Evolutionary conservation across 23 tunicate species (phyloP).

Genomic region (Styela clava): DNA sequence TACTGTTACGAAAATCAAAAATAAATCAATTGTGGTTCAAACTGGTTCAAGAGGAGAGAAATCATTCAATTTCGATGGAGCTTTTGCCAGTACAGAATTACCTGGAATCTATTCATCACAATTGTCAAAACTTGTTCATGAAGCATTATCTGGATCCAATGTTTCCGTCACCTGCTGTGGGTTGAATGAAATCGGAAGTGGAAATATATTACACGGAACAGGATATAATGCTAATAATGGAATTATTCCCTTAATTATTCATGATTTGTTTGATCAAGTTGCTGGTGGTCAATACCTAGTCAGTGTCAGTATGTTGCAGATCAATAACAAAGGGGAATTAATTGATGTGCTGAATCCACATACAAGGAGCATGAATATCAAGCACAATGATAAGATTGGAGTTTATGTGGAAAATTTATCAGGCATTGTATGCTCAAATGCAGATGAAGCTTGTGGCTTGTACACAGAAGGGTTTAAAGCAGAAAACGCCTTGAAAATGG

Average conservation of each 20-base stretch:
- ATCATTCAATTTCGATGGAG: constrained; percentile 8
- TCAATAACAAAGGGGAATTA: background rate
- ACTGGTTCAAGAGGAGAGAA: background rate
- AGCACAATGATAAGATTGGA: constrained; percentile 3
- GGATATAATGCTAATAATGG: constrained; percentile 11
- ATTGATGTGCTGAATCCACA: constrained; percentile 13
- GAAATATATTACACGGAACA: background rate
- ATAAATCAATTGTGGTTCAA: background rate
- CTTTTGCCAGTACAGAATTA: background rate
- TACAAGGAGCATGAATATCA: background rate
- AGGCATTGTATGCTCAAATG: background rate
- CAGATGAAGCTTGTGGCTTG: constrained; percentile 24
- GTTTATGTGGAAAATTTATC: constrained; percentile 1
- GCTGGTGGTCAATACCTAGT: background rate
- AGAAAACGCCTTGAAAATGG: constrained; percentile 15
- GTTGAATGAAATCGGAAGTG: background rate
- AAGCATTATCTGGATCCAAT: constrained; percentile 17
- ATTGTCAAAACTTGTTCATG: constrained; percentile 1
- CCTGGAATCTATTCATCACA: background rate
- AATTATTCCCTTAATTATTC: constrained; percentile 4
- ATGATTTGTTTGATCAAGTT: background rate
- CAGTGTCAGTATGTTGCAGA: constrained; percentile 1
- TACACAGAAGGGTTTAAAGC: constrained; percentile 22
- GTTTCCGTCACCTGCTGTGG: constrained; percentile 16
- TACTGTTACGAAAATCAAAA: background rate